These are phyloP conservation scores for Orbicella faveolata DNA, from an alignment of 64 coral and sea anemone genomes.

Conservation along the genomic window DNA sequence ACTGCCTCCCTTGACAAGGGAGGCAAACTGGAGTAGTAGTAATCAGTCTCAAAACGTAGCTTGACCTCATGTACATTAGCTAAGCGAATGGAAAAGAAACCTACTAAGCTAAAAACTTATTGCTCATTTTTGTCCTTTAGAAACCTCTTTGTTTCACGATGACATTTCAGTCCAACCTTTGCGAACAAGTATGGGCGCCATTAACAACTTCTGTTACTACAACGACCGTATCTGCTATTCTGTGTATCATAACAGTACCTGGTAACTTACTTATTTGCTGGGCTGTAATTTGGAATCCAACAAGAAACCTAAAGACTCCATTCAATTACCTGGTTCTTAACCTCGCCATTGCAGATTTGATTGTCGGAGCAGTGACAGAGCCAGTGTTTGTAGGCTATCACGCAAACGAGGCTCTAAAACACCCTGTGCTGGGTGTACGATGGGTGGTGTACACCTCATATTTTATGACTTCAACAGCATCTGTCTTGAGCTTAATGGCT, in stretches of 20 bases:
- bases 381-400: constrained; percentile 72
- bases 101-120: background rate
- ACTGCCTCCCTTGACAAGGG: too few species aligned
- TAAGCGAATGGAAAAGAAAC: too few species aligned
- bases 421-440: constrained; percentile 1
- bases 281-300: constrained; percentile 62
- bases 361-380: constrained; percentile 67
- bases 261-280: constrained; percentile 79
- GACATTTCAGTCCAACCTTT: constrained; percentile 47
- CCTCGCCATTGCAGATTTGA: constrained; percentile 76
- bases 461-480: constrained; percentile 66
- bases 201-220: constrained; percentile 60
- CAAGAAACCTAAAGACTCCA: constrained; percentile 54
- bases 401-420: constrained; percentile 34
- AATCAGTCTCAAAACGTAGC: too few species aligned
- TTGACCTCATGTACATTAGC: too few species aligned
- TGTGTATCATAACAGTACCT: constrained; percentile 74
- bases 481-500: constrained; percentile 51
- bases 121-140: background rate
- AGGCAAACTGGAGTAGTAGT: too few species aligned
- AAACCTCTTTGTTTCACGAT: background rate
- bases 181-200: constrained; percentile 63
- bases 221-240: constrained; percentile 45
- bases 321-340: constrained; percentile 87
- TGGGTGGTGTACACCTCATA: constrained; percentile 40